Percentiles rank a stretch among this genome's conserved stretches.
Evolutionary conservation across 2,113 vertebrate genomes (phyloP).

Genomic region (sheep (Ovis aries)): DNA sequence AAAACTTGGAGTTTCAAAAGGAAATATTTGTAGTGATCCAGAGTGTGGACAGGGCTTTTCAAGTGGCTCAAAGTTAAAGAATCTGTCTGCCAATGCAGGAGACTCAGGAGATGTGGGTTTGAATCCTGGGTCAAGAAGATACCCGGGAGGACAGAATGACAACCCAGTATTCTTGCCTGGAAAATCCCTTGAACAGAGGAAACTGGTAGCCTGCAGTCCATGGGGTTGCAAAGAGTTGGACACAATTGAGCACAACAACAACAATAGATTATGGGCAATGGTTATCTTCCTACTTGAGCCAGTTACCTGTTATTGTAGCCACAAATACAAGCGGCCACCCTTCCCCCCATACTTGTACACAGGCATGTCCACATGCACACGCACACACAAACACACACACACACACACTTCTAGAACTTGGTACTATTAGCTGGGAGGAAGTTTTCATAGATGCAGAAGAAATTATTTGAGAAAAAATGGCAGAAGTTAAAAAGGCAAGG

Average conservation of each 20-base stretch:
- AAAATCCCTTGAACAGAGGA: background rate
- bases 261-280: background rate
- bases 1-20: background rate
- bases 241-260: background rate
- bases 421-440: background rate
- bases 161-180: background rate
- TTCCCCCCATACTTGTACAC: background rate
- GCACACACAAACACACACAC: background rate
- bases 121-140: background rate
- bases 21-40: background rate
- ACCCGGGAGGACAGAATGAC: rapidly evolving
- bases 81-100: background rate
- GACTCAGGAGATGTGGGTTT: background rate
- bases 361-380: background rate
- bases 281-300: background rate
- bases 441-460: background rate
- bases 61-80: background rate
- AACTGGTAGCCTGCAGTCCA: background rate
- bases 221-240: background rate
- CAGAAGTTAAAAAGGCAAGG: background rate
- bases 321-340: background rate
- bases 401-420: background rate
- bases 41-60: background rate
- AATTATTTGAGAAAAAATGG: background rate
- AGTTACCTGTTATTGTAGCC: background rate